Base-by-base conservation (phyloP, 2,797 vertebrate genomes). In the Microctenopoma steveboyesi region DNA sequence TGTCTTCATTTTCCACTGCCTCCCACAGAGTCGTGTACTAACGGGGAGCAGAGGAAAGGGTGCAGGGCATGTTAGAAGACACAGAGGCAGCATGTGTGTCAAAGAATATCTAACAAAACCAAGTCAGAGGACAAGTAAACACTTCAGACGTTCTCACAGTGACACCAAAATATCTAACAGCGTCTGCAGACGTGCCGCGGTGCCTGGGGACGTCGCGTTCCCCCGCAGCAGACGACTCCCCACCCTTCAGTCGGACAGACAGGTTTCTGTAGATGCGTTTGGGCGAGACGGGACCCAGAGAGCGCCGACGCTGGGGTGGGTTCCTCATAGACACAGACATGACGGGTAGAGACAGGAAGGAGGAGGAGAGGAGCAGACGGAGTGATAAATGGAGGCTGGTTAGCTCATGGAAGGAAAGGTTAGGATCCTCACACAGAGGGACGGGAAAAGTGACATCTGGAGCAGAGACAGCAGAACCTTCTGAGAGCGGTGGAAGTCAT, bases 231-330 rank as follows among this genome's bases (percentile, higher is more conserved):
- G 86, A 80, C 2, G 92, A 76, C 55, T 93, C 92, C 51, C 91
- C 88, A 0, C 92, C 84, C 70, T 82, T 88, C 68, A 95, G 85
- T 67, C 91, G 88, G 82, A 93, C 79, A 0, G 94, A 94, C 81
- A 95, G 90, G 81, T 92, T 94, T 68, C 94, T 92, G 61, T 95
- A 95, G 81, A 95, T 81, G 59, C 93, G 92, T 65, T 95, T 95
- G n/a, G 94, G 90, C 0, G 92, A 94, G 59, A 94, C 92, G 0
- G 94, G 91, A 58, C 92, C 93, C 33, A 94, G 78, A 33, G 93
- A 94, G 49, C 89, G 92, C 51, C 90, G 90, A 51, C 92, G 91
- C 85, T 91, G 92, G 2, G 87, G 88, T 8, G 84, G 86, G 76
- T 91, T 90, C 87, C 87, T 92, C 84, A 83, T 69, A 10, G 89